Conservation (phyloP, 2,888 invertebrate genomes). For the Cerastoderma edule region DNA sequence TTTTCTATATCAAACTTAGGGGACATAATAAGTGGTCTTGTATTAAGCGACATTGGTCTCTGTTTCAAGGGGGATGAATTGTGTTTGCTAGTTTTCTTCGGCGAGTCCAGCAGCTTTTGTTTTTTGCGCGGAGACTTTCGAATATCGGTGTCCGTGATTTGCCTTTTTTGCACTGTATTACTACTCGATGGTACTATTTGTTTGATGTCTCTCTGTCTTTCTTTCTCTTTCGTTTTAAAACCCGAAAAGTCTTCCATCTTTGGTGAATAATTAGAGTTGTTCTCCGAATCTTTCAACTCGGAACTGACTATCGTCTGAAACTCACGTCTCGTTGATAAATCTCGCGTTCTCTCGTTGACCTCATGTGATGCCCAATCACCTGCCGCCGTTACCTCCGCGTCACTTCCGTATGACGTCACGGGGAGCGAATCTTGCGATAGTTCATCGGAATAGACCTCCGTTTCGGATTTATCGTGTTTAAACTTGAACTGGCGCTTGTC, state of each 20-base stretch:
- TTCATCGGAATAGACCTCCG: background rate
- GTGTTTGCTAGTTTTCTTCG: constrained; percentile 24
- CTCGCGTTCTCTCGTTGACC: background rate
- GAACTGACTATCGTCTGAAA: constrained; percentile 7
- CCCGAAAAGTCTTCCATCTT: background rate
- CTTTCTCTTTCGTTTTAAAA: background rate
- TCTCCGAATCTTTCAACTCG: background rate
- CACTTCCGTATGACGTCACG: background rate
- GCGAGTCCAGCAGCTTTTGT: constrained; percentile 25
- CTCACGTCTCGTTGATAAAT: background rate
- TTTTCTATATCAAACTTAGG: constrained; percentile 46
- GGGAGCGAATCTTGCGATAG: background rate
- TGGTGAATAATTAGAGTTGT: background rate
- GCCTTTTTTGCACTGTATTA: constrained; percentile 27
- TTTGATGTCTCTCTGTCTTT: constrained; percentile 15
- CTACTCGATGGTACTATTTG: constrained; percentile 5
- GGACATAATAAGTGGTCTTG: constrained; percentile 5
- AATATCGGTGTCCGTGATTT: constrained; percentile 22
- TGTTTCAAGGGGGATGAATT: constrained; percentile 30
- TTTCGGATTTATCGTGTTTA: constrained; percentile 27
- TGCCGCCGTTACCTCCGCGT: background rate
- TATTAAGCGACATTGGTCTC: constrained; percentile 12
- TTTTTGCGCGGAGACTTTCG: constrained; percentile 44
- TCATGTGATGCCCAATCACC: background rate
- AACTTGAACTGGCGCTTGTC: constrained; percentile 95